These are phyloP conservation scores for Apis florea DNA, from an alignment of 1,140 invertebrate species.

Conservation along the genomic window DNA sequence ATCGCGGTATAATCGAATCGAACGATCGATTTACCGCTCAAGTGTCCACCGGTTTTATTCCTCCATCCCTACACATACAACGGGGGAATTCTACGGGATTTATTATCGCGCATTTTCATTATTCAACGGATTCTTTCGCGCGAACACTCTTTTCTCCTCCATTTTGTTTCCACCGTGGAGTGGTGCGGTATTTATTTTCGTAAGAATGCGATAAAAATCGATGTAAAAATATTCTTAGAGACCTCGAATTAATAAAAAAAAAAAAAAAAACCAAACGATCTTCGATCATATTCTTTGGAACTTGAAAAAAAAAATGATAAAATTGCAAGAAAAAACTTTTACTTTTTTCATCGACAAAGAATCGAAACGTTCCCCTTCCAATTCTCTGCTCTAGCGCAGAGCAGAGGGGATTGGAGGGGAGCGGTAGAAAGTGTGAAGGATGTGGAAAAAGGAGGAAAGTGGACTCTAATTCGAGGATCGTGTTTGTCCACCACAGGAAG, in stretches of 20 bases:
- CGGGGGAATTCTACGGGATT: background rate
- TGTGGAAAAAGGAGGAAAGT: constrained; percentile 18
- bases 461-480: constrained; percentile 48
- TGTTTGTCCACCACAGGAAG: constrained; percentile 55
- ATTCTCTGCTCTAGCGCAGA: background rate
- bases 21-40: background rate
- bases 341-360: background rate
- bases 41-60: too few relatives aligned
- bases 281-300: background rate
- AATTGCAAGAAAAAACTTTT: background rate
- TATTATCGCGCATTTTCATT: background rate
- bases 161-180: too few relatives aligned
- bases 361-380: background rate
- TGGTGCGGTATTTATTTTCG: too few relatives aligned
- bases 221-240: too few relatives aligned
- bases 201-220: too few relatives aligned
- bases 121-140: background rate
- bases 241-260: too few relatives aligned
- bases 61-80: too few relatives aligned
- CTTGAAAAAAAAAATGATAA: background rate
- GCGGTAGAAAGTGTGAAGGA: background rate
- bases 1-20: background rate
- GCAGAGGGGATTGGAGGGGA: too few relatives aligned
- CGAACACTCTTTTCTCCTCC: too few relatives aligned
- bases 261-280: too few relatives aligned